A percentile compares a stretch with the other conserved stretches of the same genome.
phyloP scores from a whole-genome alignment of 1,140 invertebrate species.

The Lepidurus packardi region DNA sequence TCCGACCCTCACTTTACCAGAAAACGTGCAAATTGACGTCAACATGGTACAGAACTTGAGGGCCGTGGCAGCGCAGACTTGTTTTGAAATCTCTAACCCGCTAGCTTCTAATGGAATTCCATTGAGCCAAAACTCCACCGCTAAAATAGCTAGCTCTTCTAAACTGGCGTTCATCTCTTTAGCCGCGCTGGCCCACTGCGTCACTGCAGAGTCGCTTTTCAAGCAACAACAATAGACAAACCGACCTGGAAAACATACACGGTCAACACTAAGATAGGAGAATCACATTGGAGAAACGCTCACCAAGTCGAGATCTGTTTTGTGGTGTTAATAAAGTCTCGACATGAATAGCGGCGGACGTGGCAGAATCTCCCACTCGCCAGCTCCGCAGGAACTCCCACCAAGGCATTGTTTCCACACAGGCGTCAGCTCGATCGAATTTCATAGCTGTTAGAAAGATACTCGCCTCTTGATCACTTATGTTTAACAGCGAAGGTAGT shows the following conservation, averaged over 20 bases:
- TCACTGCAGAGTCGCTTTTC: not conserved
- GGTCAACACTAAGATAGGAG: not conserved
- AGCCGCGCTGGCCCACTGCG: not conserved
- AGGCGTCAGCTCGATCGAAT: constrained; percentile 22
- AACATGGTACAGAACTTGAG: not conserved
- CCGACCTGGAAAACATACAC: not conserved
- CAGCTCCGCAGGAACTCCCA: not conserved
- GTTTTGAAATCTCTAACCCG: not conserved
- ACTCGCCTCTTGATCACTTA: constrained; percentile 15
- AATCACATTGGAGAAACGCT: not conserved
- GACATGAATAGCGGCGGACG: not conserved
- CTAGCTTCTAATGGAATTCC: not conserved
- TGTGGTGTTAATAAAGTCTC: not conserved
- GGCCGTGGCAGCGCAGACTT: not conserved
- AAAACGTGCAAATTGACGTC: not conserved
- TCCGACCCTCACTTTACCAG: not conserved
- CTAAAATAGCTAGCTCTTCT: not conserved
- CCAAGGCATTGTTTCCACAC: not conserved
- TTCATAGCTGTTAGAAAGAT: constrained; percentile 29
- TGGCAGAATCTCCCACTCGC: not conserved
- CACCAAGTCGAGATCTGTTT: constrained; percentile 9
- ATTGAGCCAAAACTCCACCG: not conserved
- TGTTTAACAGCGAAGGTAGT: constrained; percentile 8
- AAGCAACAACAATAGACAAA: not conserved
- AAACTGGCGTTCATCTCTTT: not conserved